These are phyloP conservation scores for Thalassaphorura encarpata DNA, from an alignment of 1,140 invertebrate species.

Conservation along the genomic window DNA sequence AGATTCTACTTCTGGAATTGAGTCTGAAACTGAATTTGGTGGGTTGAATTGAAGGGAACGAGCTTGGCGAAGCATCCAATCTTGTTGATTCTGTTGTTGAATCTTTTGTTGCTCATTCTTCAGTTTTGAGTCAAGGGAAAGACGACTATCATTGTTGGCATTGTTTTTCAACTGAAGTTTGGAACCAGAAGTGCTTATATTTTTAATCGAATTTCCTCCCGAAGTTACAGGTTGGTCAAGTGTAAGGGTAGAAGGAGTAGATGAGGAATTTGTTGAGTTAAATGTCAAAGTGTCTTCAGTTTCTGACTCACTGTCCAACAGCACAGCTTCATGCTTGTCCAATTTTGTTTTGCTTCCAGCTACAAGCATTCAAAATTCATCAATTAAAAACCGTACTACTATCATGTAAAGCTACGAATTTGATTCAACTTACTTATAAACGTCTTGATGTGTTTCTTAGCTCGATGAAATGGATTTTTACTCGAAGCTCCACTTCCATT, in stretches of 20 bases:
- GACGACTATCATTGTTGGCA: background rate
- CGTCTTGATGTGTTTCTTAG: slow-evolving; percentile 39
- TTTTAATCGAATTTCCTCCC: too few species aligned
- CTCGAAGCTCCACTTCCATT: slow-evolving; percentile 24
- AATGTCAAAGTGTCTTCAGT: slow-evolving; percentile 20
- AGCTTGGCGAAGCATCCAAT: too few species aligned
- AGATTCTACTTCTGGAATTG: background rate
- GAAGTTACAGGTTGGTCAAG: too few species aligned
- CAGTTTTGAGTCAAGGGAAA: slow-evolving; percentile 5
- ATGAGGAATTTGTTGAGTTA: slow-evolving; percentile 24
- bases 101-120: background rate
- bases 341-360: slow-evolving; percentile 33
- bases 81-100: too few species aligned
- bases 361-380: slow-evolving; percentile 19
- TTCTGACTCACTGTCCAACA: slow-evolving; percentile 31
- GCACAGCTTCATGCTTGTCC: slow-evolving; percentile 28
- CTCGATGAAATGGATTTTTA: slow-evolving; percentile 36
- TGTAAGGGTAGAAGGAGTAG: slow-evolving; percentile 15
- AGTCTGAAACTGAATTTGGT: too few species aligned
- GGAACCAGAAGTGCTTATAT: too few species aligned
- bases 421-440: slow-evolving; percentile 35
- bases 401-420: background rate
- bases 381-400: background rate
- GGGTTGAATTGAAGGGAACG: too few species aligned
- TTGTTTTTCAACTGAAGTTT: background rate